Evolutionary conservation across 2,113 vertebrate genomes (phyloP).

Genomic region (Laterallus jamaicensis): DNA sequence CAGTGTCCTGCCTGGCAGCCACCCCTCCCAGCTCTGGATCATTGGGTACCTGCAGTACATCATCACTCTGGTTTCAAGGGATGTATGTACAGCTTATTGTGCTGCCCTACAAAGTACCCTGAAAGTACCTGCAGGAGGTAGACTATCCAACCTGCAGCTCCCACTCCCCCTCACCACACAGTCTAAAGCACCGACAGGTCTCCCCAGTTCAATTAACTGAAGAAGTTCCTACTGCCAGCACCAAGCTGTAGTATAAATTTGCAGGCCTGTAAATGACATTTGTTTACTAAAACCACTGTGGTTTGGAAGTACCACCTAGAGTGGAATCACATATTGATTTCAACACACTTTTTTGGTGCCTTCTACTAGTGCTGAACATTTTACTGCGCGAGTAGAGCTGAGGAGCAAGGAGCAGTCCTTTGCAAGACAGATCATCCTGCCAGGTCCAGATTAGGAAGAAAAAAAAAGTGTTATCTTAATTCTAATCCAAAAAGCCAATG

Average conservation of each 20-base stretch:
- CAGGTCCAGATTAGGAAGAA: neutral
- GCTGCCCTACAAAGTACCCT: neutral
- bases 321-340: neutral
- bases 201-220: neutral
- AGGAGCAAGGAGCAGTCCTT: neutral
- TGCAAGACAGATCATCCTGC: neutral
- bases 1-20: too few relatives aligned
- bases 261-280: neutral
- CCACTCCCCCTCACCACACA: too few relatives aligned
- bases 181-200: neutral
- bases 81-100: neutral
- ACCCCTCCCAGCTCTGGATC: too few relatives aligned
- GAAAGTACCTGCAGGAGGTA: neutral
- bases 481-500: neutral
- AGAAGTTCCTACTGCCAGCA: neutral
- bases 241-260: neutral
- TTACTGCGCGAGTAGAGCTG: neutral
- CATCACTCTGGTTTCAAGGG: neutral
- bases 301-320: neutral
- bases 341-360: neutral
- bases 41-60: too few relatives aligned
- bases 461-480: neutral
- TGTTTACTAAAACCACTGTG: neutral
- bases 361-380: neutral
- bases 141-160: neutral